Conservation (phyloP, 1,140 invertebrate genomes). For the Trialeurodes vaporariorum region DNA sequence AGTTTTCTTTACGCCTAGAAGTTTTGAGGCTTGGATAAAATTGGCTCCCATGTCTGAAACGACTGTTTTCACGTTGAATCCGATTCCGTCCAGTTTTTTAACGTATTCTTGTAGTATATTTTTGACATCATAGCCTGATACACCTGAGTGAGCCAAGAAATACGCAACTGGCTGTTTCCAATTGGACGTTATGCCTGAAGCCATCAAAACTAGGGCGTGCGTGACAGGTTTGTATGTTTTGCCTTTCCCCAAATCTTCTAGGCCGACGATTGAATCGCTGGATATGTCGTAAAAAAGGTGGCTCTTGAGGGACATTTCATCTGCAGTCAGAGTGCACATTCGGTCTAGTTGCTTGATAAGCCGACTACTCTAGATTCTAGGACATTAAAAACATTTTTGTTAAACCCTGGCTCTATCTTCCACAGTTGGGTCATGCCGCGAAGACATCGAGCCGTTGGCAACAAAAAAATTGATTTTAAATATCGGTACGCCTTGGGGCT, state of each 20-base stretch:
- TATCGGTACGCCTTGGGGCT: neutral
- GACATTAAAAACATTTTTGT: neutral
- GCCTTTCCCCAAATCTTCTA: neutral
- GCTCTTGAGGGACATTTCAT: slow-evolving; percentile 9
- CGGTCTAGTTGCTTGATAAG: neutral
- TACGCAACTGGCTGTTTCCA: slow-evolving; percentile 13
- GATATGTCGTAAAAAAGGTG: slow-evolving; percentile 2
- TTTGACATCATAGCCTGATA: neutral
- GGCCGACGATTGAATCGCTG: slow-evolving; percentile 2
- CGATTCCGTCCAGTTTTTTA: too few species aligned
- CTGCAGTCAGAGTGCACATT: neutral
- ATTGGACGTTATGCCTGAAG: slow-evolving; percentile 1
- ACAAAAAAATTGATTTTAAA: neutral
- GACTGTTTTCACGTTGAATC: too few species aligned
- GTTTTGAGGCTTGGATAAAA: too few species aligned
- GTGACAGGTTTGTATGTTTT: slow-evolving; percentile 3
- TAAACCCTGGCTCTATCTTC: neutral
- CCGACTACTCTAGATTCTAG: neutral
- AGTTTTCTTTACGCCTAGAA: too few species aligned
- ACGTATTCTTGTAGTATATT: too few species aligned
- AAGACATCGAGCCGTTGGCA: neutral
- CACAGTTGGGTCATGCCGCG: neutral
- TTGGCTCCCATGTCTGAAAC: too few species aligned
- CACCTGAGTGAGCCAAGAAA: neutral
- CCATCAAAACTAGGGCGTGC: slow-evolving; percentile 4